Percentiles rank a stretch among this genome's conserved stretches.
Conservation (phyloP, 1,140 invertebrate genomes). For the Drosophila sucinea region DNA sequence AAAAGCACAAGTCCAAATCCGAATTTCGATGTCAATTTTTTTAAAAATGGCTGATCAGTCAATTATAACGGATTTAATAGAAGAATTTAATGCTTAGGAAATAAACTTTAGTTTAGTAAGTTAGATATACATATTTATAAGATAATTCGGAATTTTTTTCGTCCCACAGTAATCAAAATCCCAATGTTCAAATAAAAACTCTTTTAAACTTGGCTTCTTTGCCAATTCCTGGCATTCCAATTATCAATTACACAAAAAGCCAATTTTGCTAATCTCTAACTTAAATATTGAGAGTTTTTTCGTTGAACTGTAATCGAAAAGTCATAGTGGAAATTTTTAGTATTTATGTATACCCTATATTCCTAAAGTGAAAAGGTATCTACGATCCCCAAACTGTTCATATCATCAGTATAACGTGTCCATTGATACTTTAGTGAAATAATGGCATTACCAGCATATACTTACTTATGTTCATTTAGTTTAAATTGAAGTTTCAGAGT, state of each 20-base stretch:
- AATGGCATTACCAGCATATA: no score
- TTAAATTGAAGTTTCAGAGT: not conserved
- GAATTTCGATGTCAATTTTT: no score
- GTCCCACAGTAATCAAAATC: constrained; percentile 15
- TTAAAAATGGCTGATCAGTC: no score
- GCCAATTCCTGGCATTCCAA: constrained; percentile 35
- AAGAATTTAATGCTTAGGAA: no score
- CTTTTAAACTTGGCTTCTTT: constrained; percentile 3
- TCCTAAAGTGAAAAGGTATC: not conserved
- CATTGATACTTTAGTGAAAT: no score
- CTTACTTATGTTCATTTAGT: no score
- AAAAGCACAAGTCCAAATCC: not conserved
- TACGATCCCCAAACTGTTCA: no score
- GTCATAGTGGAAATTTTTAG: constrained; percentile 55
- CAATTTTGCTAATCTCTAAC: constrained; percentile 41
- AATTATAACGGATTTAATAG: no score
- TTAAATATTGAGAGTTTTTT: constrained; percentile 48
- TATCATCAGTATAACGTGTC: no score
- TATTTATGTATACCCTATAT: constrained; percentile 17
- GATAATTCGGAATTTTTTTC: not conserved
- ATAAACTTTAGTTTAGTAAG: not conserved
- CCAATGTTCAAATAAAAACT: constrained; percentile 3
- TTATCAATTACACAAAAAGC: constrained; percentile 55
- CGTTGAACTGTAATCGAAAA: constrained; percentile 26
- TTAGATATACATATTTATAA: not conserved